These are phyloP conservation scores for Corythornis vintsioides DNA, from an alignment of 2,113 vertebrate genomes.

Conservation along the genomic window DNA sequence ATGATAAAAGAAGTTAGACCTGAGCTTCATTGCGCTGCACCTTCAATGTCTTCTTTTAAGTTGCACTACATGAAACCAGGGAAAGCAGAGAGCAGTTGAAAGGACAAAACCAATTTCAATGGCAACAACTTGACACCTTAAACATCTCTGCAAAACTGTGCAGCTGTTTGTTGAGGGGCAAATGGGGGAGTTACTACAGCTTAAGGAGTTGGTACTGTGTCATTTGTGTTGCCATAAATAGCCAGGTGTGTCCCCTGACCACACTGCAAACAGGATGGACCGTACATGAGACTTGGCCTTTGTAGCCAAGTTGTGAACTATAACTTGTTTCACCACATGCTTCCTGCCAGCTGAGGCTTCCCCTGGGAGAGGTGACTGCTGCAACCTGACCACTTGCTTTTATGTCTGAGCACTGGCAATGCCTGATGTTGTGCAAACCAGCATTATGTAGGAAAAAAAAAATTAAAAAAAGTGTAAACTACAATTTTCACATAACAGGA, in stretches of 20 bases:
- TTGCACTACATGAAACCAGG: neutral
- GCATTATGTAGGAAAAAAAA: neutral
- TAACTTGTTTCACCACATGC: fast-evolving
- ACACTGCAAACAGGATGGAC: fast-evolving
- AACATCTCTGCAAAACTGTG: neutral
- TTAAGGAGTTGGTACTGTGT: neutral
- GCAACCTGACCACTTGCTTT: neutral
- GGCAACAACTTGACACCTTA: neutral
- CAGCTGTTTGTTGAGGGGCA: neutral
- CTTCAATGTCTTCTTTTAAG: neutral
- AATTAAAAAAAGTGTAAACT: neutral
- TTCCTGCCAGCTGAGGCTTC: neutral
- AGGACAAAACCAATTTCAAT: neutral
- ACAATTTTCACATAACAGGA: neutral
- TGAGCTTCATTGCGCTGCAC: neutral
- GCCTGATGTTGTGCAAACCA: neutral
- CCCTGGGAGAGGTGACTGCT: neutral
- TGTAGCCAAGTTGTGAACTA: neutral
- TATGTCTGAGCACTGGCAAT: neutral
- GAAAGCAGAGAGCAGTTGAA: neutral
- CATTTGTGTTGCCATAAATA: neutral
- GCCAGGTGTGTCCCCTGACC: neutral
- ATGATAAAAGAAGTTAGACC: neutral
- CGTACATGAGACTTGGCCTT: fast-evolving
- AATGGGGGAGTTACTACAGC: neutral